Evolutionary conservation across 2,888 invertebrate species (phyloP), one percentile per base, ranked within the genome.

Genomic region (Ophraella communa): DNA sequence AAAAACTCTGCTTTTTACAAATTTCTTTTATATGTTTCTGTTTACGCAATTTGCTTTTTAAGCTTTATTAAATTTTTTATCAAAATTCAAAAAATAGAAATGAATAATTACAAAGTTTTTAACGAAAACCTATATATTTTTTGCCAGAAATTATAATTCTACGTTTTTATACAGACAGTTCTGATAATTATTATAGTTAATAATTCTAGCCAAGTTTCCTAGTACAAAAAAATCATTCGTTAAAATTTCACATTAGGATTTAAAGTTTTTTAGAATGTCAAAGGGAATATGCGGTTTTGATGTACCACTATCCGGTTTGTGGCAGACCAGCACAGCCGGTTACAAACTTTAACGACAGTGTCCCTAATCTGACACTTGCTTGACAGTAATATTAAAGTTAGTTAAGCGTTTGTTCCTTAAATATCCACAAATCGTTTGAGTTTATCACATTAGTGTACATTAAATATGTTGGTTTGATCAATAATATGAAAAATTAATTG

Each of bases 311-410:
- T 62, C 64, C 67, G 68, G 65, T 62, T 68, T 69, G 71, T 61
- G 71, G 71, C 56, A 23, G 62, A 70, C 71, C 71, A 65, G 64
- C 57, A 20, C 21, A 63, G 27, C 10, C 64, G 63, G 71, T 65
- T 64, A 33, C 61, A 70, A 66, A 69, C 68, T 69, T 71, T 69
- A 68, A 66, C 65, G 69, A 67, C 69, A 70, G 71, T 70, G 68
- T 67, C 63, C 64, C 62, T 71, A 71, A 71, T 64, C 42, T 70
- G 68, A 70, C 68, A 67, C 67, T 68, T 70, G 63, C 67, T 64
- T 70, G 69, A 70, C 71, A 71, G 66, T 69, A 66, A 57, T 62
- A 66, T 61, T 58, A 67, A 68, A 64, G 66, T 68, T 64, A 3
- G 30, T 11, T 30, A 2, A 49, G 44, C 44, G 27, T 24, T 17